Evolutionary conservation across 2,797 vertebrate species (phyloP).

Genomic region (Bryconaethiops microstoma): DNA sequence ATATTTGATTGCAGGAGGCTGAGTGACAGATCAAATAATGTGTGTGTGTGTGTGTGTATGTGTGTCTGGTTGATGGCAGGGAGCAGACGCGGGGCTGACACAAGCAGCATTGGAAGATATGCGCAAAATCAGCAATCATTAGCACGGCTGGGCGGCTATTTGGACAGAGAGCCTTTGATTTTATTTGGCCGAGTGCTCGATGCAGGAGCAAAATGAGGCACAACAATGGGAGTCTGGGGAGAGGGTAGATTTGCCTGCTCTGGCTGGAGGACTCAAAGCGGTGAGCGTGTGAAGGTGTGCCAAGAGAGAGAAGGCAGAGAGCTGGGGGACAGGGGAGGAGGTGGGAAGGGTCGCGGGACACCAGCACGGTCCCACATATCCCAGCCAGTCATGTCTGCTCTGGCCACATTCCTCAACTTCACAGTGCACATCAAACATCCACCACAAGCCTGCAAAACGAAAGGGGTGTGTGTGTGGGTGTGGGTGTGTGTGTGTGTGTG

Average conservation of each 20-base stretch:
- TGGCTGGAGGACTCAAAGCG: conserved; percentile 71
- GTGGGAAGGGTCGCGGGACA: conserved; percentile 46
- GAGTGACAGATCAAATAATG: not conserved
- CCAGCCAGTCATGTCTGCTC: conserved; percentile 59
- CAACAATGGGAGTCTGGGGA: conserved; percentile 71
- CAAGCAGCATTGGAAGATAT: conserved; percentile 38
- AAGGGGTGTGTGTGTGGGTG: conserved; percentile 28
- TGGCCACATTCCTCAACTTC: conserved; percentile 72
- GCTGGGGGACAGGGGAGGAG: conserved; percentile 26
- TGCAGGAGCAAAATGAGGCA: conserved; percentile 52
- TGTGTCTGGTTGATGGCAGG: not conserved
- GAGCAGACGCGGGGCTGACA: conserved; percentile 20
- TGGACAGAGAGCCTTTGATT: conserved; percentile 51
- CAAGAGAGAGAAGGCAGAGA: conserved; percentile 63
- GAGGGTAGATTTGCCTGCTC: conserved; percentile 61
- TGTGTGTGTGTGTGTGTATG: not conserved
- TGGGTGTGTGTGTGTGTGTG: conserved; percentile 12
- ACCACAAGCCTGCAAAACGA: conserved; percentile 49
- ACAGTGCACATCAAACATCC: conserved; percentile 47
- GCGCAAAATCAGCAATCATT: conserved; percentile 50
- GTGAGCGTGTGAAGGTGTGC: conserved; percentile 72
- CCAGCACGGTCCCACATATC: conserved; percentile 57
- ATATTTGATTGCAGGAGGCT: conserved; percentile 5
- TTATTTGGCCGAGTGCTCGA: conserved; percentile 42
- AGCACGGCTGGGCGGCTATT: conserved; percentile 44